phyloP scores from a whole-genome alignment of 2,113 vertebrate species.

The Coreoperca whiteheadi region DNA sequence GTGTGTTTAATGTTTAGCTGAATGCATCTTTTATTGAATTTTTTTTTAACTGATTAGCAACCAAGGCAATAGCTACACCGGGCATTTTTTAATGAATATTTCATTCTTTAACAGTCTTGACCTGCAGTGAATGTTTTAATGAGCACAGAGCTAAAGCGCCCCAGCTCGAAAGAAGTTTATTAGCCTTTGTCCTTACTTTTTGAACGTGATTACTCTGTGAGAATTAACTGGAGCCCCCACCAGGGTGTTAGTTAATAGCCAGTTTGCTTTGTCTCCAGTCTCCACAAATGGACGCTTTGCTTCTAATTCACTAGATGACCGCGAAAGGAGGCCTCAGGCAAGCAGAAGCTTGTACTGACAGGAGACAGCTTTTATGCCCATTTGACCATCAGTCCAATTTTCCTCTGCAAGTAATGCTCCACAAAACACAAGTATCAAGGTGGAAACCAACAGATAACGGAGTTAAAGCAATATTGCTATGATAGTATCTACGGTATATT shows the following conservation, averaged over 20 bases:
- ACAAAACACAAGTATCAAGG: background rate
- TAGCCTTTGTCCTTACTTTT: background rate
- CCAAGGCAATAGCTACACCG: background rate
- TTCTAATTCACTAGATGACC: constrained; percentile 1
- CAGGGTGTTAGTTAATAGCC: constrained; percentile 10
- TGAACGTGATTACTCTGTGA: background rate
- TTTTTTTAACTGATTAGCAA: constrained; percentile 2
- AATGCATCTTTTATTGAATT: background rate
- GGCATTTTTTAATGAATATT: background rate
- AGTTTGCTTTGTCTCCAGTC: background rate
- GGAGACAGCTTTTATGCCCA: constrained; percentile 2
- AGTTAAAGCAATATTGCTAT: background rate
- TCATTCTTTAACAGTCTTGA: background rate
- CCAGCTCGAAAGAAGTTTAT: background rate
- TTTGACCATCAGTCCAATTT: background rate
- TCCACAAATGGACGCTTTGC: background rate
- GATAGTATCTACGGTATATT: background rate
- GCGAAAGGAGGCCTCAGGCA: constrained; percentile 29
- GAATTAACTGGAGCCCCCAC: background rate
- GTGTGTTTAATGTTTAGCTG: background rate
- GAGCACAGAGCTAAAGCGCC: background rate
- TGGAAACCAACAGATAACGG: background rate
- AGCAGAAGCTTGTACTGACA: background rate
- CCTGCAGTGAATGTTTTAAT: constrained; percentile 18
- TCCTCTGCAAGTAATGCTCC: background rate